A percentile compares a stretch with the other conserved stretches of the same genome.
Conservation (phyloP, 2,797 vertebrate genomes). For the Propithecus perrieri region DNA sequence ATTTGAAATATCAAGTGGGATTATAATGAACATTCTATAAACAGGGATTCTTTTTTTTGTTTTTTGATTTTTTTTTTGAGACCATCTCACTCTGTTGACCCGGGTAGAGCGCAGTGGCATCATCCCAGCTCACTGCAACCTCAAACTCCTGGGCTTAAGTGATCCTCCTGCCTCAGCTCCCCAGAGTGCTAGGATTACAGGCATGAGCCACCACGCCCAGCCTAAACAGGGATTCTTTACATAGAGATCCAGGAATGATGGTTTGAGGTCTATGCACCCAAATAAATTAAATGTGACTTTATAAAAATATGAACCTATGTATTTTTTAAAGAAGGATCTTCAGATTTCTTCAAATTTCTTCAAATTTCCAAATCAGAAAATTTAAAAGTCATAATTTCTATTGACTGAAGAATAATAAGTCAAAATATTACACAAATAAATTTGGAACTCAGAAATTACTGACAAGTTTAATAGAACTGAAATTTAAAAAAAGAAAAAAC, state of each 20-base stretch:
- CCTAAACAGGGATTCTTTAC: slow-evolving; percentile 25
- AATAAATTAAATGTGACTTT: slow-evolving; percentile 35
- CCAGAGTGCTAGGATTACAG: background rate
- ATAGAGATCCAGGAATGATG: background rate
- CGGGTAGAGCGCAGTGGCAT: background rate
- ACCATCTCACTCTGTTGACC: background rate
- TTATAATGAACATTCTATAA: slow-evolving; percentile 26
- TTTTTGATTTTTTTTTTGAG: background rate
- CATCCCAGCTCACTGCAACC: background rate
- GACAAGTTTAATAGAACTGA: background rate
- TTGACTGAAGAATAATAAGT: slow-evolving; percentile 6
- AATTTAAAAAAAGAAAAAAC: slow-evolving; percentile 14
- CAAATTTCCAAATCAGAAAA: slow-evolving; percentile 50
- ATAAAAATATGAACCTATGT: background rate
- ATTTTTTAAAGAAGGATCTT: background rate
- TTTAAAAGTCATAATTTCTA: slow-evolving; percentile 6
- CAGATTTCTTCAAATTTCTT: slow-evolving; percentile 28
- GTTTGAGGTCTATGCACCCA: background rate
- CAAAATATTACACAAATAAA: slow-evolving; percentile 43
- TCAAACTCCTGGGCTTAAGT: background rate
- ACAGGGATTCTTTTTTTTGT: background rate
- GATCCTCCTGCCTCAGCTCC: background rate
- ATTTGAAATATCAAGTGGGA: slow-evolving; percentile 8
- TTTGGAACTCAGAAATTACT: slow-evolving; percentile 28
- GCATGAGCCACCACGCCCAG: background rate